phyloP scores from a whole-genome alignment of 2,113 vertebrate genomes.

The Mesoclemmys tuberculata region DNA sequence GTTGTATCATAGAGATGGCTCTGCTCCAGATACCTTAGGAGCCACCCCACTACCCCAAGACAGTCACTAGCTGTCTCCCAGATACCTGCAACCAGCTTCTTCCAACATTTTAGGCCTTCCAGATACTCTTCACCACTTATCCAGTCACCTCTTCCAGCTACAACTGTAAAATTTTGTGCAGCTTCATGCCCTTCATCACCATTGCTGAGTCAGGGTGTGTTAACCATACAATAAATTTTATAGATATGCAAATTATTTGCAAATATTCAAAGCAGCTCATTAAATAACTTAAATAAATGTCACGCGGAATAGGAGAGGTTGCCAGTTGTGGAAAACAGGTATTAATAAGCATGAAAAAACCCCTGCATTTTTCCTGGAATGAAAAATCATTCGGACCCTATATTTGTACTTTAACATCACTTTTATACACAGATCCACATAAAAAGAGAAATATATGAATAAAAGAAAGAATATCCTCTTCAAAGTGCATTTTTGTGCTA shows the following conservation, averaged over 20 bases:
- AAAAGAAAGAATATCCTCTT: not conserved
- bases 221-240: not conserved
- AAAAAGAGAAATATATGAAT: not conserved
- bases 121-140: not conserved
- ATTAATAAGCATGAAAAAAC: not conserved
- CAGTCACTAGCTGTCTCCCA: not conserved
- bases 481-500: rapidly evolving
- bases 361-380: not conserved
- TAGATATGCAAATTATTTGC: not conserved
- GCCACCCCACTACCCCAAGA: no score
- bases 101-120: not conserved
- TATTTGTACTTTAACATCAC: not conserved
- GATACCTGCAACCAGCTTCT: not conserved
- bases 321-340: not conserved
- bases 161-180: not conserved
- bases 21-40: no score
- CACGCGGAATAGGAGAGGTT: not conserved
- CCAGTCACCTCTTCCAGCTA: not conserved
- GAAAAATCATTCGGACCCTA: not conserved
- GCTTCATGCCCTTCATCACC: not conserved
- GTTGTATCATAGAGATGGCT: no score
- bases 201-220: not conserved
- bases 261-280: not conserved
- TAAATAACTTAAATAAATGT: not conserved
- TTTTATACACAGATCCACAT: not conserved